Conservation (phyloP, 2,888 invertebrate genomes). For the Eilema caniola region DNA sequence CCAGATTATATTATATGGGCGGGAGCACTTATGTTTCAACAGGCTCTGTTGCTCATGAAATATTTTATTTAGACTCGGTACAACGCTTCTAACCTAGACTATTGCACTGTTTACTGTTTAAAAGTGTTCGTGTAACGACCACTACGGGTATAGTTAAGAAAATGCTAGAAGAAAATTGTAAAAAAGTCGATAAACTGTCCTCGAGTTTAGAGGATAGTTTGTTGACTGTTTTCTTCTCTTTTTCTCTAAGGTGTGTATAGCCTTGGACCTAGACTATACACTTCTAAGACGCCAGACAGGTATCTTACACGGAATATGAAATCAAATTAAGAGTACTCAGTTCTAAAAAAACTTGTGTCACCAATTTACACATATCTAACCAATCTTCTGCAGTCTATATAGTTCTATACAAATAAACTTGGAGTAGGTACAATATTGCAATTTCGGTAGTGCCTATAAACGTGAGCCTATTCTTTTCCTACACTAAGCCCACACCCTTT, state of each 20-base stretch:
- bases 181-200: neutral
- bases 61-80: constrained; percentile 15
- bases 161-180: neutral
- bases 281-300: neutral
- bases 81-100: neutral
- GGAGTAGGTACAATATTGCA: neutral
- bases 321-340: no score
- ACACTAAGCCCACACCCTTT: neutral
- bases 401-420: no score
- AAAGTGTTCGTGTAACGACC: neutral
- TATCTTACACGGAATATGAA: no score
- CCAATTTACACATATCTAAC: no score
- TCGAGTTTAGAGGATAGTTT: no score
- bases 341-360: neutral
- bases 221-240: no score
- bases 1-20: constrained; percentile 40
- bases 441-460: neutral
- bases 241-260: no score
- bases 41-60: constrained; percentile 28
- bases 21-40: constrained; percentile 26
- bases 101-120: neutral
- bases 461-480: neutral
- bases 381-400: no score
- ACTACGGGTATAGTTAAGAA: neutral
- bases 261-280: neutral